Conservation (phyloP, 2,888 invertebrate species). For the Ptilodon capucinus region DNA sequence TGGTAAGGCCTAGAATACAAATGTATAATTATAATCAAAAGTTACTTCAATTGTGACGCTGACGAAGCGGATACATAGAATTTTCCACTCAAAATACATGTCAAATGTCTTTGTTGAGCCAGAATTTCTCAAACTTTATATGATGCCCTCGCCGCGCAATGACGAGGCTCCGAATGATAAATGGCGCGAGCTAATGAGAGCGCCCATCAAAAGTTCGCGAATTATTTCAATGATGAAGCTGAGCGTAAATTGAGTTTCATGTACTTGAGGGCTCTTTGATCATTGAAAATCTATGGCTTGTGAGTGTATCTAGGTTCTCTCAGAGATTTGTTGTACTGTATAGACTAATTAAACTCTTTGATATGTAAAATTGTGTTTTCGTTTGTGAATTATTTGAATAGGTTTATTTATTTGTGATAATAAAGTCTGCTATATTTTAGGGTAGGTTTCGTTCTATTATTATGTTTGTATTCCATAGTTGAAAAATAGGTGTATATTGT, state of each 20-base stretch:
- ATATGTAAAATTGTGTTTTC: no score
- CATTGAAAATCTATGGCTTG: background rate
- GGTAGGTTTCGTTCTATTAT: no score
- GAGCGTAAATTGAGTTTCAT: slow-evolving; percentile 17
- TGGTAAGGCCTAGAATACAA: background rate
- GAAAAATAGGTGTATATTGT: no score
- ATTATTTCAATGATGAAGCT: slow-evolving; percentile 47
- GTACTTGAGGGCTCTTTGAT: slow-evolving; percentile 3
- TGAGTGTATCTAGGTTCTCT: background rate
- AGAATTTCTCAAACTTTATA: slow-evolving; percentile 29
- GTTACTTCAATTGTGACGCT: slow-evolving; percentile 21
- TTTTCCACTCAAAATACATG: slow-evolving; percentile 41
- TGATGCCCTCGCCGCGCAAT: slow-evolving; percentile 3
- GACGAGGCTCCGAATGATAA: slow-evolving; percentile 38
- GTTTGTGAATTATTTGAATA: no score
- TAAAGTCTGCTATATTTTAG: no score
- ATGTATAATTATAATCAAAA: slow-evolving; percentile 12
- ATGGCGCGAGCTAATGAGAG: slow-evolving; percentile 52
- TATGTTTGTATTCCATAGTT: no score
- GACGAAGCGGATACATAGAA: slow-evolving; percentile 39
- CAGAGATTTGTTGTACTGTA: background rate
- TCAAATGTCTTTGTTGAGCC: slow-evolving; percentile 39
- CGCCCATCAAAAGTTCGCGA: slow-evolving; percentile 47
- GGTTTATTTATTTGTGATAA: no score
- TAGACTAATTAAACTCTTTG: background rate